Evolutionary conservation across 2,113 vertebrate genomes (phyloP).

Genomic region (Paralichthys olivaceus): DNA sequence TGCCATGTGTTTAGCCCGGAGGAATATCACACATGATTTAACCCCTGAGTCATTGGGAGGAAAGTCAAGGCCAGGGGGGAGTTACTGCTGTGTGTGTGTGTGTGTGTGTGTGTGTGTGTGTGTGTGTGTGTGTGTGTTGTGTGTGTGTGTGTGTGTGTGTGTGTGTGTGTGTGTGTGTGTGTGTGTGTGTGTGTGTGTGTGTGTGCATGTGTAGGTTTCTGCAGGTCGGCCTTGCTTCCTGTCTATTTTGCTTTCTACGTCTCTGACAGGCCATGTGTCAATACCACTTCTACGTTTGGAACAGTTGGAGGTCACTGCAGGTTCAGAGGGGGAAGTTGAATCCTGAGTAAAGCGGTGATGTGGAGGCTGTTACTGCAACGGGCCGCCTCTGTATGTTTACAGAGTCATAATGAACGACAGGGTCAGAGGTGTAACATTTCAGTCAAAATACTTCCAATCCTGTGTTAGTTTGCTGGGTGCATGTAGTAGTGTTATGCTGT

Average conservation of each 20-base stretch:
- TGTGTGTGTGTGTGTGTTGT: background rate
- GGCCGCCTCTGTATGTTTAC: background rate
- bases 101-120: background rate
- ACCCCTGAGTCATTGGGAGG: conserved; percentile 26
- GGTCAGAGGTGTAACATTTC: conserved; percentile 4
- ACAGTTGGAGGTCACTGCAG: background rate
- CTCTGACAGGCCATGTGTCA: conserved; percentile 48
- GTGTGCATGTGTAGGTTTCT: conserved; percentile 1
- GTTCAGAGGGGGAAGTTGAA: conserved; percentile 43
- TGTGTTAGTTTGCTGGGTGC: background rate
- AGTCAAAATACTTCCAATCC: background rate
- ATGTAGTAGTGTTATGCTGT: no score
- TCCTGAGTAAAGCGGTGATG: conserved; percentile 8
- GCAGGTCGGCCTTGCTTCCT: conserved; percentile 1
- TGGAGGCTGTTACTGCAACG: background rate
- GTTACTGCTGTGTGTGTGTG: background rate
- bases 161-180: no score
- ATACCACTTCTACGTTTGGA: conserved; percentile 31
- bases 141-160: background rate
- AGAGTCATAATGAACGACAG: background rate
- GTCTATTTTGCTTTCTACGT: conserved; percentile 31
- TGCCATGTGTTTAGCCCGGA: conserved; percentile 56
- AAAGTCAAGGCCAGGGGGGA: conserved; percentile 13
- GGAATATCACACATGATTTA: conserved; percentile 54
- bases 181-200: background rate